Evolutionary conservation across 2,113 vertebrate species (phyloP).

Genomic region (Lophochroa leadbeateri): DNA sequence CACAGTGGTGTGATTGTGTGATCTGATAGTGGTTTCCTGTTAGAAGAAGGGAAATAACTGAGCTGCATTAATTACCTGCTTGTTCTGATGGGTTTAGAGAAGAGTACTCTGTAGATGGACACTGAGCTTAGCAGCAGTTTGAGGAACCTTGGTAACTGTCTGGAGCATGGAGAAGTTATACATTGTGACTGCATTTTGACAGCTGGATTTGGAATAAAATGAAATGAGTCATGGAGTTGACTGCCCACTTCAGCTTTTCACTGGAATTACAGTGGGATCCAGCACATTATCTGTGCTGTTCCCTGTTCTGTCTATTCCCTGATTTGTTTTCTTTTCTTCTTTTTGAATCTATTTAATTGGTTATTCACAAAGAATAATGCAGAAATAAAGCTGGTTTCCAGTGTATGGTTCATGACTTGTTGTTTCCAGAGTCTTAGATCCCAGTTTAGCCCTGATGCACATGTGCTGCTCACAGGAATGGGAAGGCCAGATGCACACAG

Average conservation of each 20-base stretch:
- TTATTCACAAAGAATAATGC: background rate
- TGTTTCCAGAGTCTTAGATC: background rate
- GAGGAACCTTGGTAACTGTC: accelerated
- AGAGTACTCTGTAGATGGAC: background rate
- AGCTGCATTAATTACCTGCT: background rate
- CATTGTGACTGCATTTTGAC: background rate
- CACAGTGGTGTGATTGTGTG: background rate
- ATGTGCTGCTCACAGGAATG: background rate
- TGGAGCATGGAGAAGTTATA: background rate
- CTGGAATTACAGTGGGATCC: background rate
- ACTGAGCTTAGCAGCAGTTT: background rate
- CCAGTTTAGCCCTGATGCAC: accelerated
- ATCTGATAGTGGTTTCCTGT: constrained; percentile 62
- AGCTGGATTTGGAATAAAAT: background rate
- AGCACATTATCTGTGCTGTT: background rate
- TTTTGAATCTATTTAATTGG: background rate
- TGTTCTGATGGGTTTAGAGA: background rate
- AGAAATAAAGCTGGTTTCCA: background rate
- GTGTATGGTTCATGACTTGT: background rate
- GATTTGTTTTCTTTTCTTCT: background rate
- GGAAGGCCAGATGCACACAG: background rate
- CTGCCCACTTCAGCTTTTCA: background rate
- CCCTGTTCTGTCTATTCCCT: background rate
- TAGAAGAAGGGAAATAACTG: background rate
- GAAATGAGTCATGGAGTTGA: background rate